These are phyloP conservation scores for Kryptolebias marmoratus DNA, from an alignment of 2,113 vertebrate genomes.

Conservation along the genomic window DNA sequence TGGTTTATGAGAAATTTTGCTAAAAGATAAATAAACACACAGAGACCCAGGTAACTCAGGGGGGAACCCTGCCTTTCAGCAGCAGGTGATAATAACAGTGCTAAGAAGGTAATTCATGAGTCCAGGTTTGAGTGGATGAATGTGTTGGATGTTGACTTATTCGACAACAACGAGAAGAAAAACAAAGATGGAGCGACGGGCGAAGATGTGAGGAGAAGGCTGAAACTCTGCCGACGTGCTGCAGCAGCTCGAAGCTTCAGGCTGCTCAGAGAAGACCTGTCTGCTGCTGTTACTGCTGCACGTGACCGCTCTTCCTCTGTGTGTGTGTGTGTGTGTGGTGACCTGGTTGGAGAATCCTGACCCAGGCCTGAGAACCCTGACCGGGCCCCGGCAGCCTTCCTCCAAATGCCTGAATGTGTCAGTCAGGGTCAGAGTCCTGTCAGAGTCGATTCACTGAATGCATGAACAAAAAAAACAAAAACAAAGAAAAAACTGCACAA, in stretches of 20 bases:
- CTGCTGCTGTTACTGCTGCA: conserved; percentile 44
- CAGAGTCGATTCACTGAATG: conserved; percentile 49
- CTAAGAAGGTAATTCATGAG: no score
- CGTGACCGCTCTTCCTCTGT: conserved; percentile 38
- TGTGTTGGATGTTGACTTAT: conserved; percentile 28
- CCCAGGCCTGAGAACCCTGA: conserved; percentile 35
- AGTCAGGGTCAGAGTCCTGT: conserved; percentile 58
- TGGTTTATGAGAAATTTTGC: no score
- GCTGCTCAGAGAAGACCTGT: conserved; percentile 31
- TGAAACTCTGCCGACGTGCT: conserved; percentile 40
- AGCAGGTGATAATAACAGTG: no score
- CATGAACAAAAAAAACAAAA: conserved; percentile 12
- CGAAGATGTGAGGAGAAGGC: conserved; percentile 46
- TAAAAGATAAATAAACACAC: no score
- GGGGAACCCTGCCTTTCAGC: no score
- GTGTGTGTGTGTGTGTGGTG: conserved; percentile 8
- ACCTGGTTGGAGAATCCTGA: conserved; percentile 47
- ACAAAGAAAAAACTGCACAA: background rate
- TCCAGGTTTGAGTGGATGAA: conserved; percentile 1
- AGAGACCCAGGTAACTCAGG: no score
- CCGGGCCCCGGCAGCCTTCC: conserved; percentile 29
- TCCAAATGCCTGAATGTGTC: conserved; percentile 57
- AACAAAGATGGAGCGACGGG: conserved; percentile 42
- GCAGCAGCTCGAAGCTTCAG: conserved; percentile 47
- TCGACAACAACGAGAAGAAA: conserved; percentile 34